Evolutionary conservation across 1,140 invertebrate species (phyloP).

Genomic region (silkworm (Bombyx mori)): ASM3026992v2 NC_085127.1:11264501-11265000

Average conservation of each 20-base stretch:
- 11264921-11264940: too few relatives aligned
- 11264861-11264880: constrained; percentile 50
- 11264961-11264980: too few relatives aligned
- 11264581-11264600: constrained; percentile 5
- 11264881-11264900: constrained; percentile 56
- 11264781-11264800: constrained; percentile 20
- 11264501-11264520: constrained; percentile 19
- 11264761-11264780: constrained; percentile 28
- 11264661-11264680: too few relatives aligned
- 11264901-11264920: constrained; percentile 20
- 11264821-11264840: constrained; percentile 63
- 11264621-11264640: too few relatives aligned
- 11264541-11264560: constrained; percentile 18
- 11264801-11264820: constrained; percentile 58
- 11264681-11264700: constrained; percentile 19
- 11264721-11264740: constrained; percentile 54
- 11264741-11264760: constrained; percentile 60
- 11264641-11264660: too few relatives aligned
- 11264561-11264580: constrained; percentile 19
- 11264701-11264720: constrained; percentile 45
- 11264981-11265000: too few relatives aligned
- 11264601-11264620: constrained; percentile 1
- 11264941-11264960: too few relatives aligned
- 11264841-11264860: constrained; percentile 59
- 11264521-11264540: constrained; percentile 47